phyloP scores from a whole-genome alignment of 2,113 vertebrate genomes.

The Pelecanus crispus region DNA sequence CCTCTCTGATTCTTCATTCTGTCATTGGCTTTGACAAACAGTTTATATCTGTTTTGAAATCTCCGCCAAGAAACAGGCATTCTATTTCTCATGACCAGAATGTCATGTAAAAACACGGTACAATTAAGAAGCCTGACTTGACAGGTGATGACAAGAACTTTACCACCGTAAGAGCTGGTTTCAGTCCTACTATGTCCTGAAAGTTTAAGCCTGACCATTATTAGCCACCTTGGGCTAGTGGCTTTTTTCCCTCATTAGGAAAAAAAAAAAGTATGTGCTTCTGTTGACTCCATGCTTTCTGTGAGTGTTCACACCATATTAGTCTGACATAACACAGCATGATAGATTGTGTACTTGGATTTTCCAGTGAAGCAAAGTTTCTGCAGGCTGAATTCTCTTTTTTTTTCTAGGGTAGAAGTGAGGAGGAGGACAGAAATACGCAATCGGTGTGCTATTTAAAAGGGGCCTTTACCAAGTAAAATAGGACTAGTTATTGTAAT shows the following conservation, averaged over 20 bases:
- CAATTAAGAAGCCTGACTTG: not conserved
- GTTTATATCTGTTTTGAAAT: not conserved
- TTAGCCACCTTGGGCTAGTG: not conserved
- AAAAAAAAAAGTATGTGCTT: not conserved
- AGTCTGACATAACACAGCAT: not conserved
- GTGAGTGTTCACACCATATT: not conserved
- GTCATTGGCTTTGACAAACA: not conserved
- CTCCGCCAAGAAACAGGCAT: not conserved
- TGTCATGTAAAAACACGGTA: not conserved
- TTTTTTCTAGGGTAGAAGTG: not conserved
- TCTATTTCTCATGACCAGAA: not conserved
- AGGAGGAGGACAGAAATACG: not conserved
- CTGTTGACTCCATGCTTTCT: not conserved
- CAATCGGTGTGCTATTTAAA: not conserved
- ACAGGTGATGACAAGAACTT: not conserved
- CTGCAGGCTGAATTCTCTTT: not conserved
- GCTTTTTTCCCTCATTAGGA: not conserved
- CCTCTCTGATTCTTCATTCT: not conserved
- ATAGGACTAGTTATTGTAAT: not conserved
- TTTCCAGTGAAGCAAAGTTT: not conserved
- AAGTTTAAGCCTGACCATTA: not conserved
- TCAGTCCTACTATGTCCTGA: not conserved
- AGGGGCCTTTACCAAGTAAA: not conserved
- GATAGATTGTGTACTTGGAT: not conserved
- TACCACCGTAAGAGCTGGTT: not conserved